A percentile compares a stretch with the other conserved stretches of the same genome.
phyloP scores from a whole-genome alignment of 1,140 invertebrate species.

The Coptotermes formosanus region DNA sequence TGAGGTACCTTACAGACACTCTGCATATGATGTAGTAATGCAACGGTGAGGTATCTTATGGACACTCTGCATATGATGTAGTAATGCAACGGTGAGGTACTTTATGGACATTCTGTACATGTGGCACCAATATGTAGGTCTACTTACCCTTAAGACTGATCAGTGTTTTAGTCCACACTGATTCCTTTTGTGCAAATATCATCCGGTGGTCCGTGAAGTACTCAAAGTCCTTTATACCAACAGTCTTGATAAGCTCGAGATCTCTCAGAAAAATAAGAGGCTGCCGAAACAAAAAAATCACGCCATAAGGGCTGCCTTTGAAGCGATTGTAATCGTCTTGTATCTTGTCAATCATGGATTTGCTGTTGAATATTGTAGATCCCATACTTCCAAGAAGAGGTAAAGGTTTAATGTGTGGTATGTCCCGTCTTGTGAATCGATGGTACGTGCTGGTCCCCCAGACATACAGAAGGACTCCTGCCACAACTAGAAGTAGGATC shows the following conservation, averaged over 20 bases:
- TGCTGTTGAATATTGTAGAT: not conserved
- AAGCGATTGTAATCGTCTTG: not conserved
- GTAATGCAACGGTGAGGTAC: too few species aligned
- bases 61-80: too few species aligned
- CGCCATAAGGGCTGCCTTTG: not conserved
- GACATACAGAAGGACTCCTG: not conserved
- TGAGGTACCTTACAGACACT: too few species aligned
- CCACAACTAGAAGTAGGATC: not conserved
- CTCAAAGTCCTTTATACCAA: too few species aligned
- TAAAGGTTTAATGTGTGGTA: not conserved
- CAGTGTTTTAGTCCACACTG: not conserved
- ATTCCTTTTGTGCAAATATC: not conserved
- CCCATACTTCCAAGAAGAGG: not conserved
- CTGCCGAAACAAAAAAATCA: not conserved
- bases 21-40: too few species aligned
- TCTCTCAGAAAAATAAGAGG: not conserved
- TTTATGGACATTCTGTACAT: too few species aligned
- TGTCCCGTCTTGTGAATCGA: not conserved
- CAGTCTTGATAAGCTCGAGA: too few species aligned
- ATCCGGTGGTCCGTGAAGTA: too few species aligned
- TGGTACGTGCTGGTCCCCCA: not conserved
- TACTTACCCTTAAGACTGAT: not conserved
- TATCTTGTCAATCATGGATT: not conserved
- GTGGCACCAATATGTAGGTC: too few species aligned
- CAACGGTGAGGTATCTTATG: too few species aligned